These are phyloP conservation scores for Bungarus multicinctus DNA, from an alignment of 2,113 vertebrate genomes.

Conservation along the genomic window DNA sequence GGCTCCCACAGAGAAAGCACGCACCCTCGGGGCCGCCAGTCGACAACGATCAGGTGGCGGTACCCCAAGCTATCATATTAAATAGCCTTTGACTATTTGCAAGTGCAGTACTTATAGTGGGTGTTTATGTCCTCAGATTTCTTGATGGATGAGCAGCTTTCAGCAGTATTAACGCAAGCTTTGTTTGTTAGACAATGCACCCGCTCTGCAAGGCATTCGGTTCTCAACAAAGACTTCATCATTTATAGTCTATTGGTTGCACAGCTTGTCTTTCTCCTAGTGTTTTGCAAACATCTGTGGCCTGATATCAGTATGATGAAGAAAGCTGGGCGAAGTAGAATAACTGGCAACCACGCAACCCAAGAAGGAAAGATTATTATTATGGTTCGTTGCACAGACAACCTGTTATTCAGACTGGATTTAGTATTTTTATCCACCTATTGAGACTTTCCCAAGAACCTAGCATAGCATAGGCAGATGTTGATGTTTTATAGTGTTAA, in stretches of 20 bases:
- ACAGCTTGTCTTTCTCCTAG: neutral
- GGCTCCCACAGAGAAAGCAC: no score
- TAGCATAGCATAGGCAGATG: neutral
- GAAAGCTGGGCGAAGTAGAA: neutral
- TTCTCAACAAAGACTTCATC: slow-evolving; percentile 16
- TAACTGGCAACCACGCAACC: neutral
- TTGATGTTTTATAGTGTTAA: neutral
- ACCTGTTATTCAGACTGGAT: neutral
- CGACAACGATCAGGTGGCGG: no score
- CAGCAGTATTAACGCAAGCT: neutral
- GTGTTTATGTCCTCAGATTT: neutral
- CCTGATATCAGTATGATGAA: neutral
- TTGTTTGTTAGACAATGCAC: slow-evolving; percentile 24
- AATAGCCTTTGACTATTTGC: no score
- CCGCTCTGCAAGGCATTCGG: slow-evolving; percentile 2
- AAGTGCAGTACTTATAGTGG: neutral
- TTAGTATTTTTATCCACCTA: neutral
- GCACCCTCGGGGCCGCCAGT: no score
- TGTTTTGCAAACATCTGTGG: neutral
- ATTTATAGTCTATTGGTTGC: neutral
- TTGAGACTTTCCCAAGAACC: neutral
- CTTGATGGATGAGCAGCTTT: slow-evolving; percentile 1
- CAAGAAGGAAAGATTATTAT: slow-evolving; percentile 14
- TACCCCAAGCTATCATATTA: no score
- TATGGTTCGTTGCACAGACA: neutral